Evolutionary conservation across 2,888 invertebrate genomes (phyloP), one percentile per base, ranked within the genome.

Genomic region (Sarcophaga subvicina): DNA sequence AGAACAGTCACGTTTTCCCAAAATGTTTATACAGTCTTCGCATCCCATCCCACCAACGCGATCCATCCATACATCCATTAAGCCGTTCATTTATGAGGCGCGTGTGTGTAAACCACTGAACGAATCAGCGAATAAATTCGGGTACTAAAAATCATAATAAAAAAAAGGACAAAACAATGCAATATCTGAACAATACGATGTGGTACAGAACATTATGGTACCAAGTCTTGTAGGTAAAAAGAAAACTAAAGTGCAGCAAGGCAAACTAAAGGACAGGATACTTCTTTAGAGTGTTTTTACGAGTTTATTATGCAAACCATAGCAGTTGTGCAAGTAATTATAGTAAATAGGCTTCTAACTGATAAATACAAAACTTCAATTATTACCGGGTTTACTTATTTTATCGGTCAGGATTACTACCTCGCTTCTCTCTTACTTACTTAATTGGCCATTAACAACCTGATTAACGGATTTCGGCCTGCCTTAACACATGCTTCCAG

Each of bases 301-400:
- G 80, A 80, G 77, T 86, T 83, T 80, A 83, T 87, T 87, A 84
- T 87, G 84, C 87, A 84, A 84, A 84, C 76, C 81, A 79, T 81
- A 79, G 71, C 64, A 85, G 66, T 25, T 4, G 17, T 54, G 82
- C 0, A n/a, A n/a, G 17, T 3, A 64, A 12, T 17, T 62, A 63
- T 78, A 86, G 80, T 67, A 73, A 2, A 70, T 45, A 59, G 66
- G 14, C n/a, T 1, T 14, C 0, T 37, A 37, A 37, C 10, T 37
- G 2, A 10, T 37, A 37, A 37, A 37, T 10, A 37, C 6, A 37
- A 37, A 37, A 27, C 5, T 37, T 37, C 6, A 27, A 37, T 37
- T 37, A 37, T 37, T 37, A 37, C 6, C 37, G 37, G 37, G 37
- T 37, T 37, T 37, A 37, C 5, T 37, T 37, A 27, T 0, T 27